Evolutionary conservation across 2,113 vertebrate genomes (phyloP).

Genomic region (Bungarus multicinctus): DNA sequence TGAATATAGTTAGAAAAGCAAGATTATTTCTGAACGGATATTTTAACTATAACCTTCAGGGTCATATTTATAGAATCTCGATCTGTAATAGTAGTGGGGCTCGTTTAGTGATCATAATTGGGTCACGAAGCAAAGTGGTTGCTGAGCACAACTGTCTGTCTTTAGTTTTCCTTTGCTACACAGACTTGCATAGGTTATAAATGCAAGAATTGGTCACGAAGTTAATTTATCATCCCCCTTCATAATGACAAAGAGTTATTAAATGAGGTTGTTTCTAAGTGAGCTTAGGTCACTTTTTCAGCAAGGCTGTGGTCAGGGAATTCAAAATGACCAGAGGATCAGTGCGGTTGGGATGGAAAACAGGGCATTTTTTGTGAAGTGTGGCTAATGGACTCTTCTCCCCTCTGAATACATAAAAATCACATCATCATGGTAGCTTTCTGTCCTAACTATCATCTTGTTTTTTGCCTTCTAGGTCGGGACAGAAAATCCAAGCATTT

Average conservation of each 20-base stretch:
- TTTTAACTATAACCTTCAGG: background rate
- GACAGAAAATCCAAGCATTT: constrained; percentile 91
- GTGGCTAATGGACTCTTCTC: background rate
- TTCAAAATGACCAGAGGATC: rapidly evolving
- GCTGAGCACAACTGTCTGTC: background rate
- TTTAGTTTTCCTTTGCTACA: background rate
- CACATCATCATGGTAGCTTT: background rate
- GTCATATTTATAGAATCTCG: background rate
- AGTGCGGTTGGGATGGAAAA: background rate
- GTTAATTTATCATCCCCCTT: background rate
- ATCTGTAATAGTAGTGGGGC: background rate
- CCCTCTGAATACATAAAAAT: background rate
- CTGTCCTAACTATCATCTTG: background rate
- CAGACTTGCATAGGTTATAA: background rate
- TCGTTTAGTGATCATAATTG: background rate
- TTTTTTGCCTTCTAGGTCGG: constrained; percentile 76
- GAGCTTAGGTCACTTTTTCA: background rate
- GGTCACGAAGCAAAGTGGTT: background rate
- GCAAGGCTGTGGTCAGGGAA: rapidly evolving
- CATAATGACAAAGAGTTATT: background rate
- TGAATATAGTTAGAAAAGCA: background rate
- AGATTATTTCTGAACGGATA: background rate
- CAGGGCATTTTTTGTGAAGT: background rate
- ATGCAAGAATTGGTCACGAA: background rate
- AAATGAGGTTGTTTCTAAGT: background rate